These are phyloP conservation scores for Isaurus tuberculatus DNA, from an alignment of 92 coral and sea anemone species.

Conservation along the genomic window DNA sequence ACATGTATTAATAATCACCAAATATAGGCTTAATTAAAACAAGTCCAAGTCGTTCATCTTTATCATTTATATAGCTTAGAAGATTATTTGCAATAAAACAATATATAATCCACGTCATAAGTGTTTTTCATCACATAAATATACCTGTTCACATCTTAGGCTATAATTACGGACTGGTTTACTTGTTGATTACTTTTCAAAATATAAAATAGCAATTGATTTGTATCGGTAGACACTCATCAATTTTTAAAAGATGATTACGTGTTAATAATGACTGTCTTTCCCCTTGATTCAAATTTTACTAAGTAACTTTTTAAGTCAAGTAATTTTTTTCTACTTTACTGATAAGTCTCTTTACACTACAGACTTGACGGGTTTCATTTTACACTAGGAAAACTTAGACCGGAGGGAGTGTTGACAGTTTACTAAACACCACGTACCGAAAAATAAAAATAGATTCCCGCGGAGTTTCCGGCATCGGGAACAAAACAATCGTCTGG, in stretches of 20 bases:
- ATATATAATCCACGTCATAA: not conserved
- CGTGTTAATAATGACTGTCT: not conserved
- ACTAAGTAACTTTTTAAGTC: no score
- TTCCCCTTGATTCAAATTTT: constrained; percentile 23
- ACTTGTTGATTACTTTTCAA: not conserved
- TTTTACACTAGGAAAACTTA: constrained; percentile 31
- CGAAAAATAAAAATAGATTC: constrained; percentile 34
- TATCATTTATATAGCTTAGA: no score
- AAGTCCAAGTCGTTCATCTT: no score
- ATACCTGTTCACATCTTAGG: not conserved
- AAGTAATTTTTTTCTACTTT: constrained; percentile 14
- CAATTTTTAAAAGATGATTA: no score
- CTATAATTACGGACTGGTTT: not conserved
- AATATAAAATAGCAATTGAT: not conserved
- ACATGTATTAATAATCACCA: no score
- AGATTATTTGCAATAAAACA: not conserved
- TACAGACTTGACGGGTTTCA: constrained; percentile 42
- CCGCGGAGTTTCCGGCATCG: constrained; percentile 39
- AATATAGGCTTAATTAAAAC: no score
- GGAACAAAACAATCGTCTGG: constrained; percentile 35
- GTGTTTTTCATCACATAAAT: not conserved
- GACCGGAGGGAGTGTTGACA: constrained; percentile 42
- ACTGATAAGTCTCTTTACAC: constrained; percentile 31
- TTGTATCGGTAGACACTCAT: no score
- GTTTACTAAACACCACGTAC: constrained; percentile 41